A percentile compares a stretch with the other conserved stretches of the same genome.
Conservation (phyloP, 2,888 invertebrate species). For the Hypolimnas misippus region DNA sequence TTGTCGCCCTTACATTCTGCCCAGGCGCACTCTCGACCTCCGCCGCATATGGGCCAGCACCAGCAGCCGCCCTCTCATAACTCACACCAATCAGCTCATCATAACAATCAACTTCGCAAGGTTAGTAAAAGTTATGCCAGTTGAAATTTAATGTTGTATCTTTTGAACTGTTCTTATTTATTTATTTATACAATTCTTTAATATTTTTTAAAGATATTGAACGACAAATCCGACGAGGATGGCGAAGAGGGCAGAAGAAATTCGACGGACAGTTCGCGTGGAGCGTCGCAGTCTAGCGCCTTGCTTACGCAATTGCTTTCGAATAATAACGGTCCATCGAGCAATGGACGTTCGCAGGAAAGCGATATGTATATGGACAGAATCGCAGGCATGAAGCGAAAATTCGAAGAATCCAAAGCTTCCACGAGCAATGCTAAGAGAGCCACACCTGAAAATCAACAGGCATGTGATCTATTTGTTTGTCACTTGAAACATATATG, state of each 20-base stretch:
- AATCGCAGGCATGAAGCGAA: conserved; percentile 70
- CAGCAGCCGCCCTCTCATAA: conserved; percentile 45
- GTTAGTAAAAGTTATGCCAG: not conserved
- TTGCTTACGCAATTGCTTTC: conserved; percentile 79
- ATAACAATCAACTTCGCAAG: conserved; percentile 44
- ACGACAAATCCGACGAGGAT: conserved; percentile 92
- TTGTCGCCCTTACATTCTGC: conserved; percentile 50
- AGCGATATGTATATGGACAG: conserved; percentile 65
- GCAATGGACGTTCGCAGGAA: conserved; percentile 65
- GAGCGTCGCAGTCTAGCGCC: conserved; percentile 77
- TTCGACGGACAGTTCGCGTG: conserved; percentile 55
- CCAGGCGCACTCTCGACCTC: conserved; percentile 49
- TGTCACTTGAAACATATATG: not conserved
- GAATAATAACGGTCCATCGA: conserved; percentile 68
- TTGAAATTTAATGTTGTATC: not conserved
- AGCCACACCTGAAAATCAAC: conserved; percentile 77
- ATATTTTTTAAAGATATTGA: conserved; percentile 85
- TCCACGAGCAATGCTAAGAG: conserved; percentile 84
- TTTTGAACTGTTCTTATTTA: not conserved
- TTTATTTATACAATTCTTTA: conserved; percentile 13
- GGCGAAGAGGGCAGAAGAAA: conserved; percentile 85
- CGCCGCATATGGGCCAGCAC: conserved; percentile 44
- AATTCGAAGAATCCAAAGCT: conserved; percentile 84
- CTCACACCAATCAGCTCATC: conserved; percentile 49
- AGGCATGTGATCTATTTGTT: conserved; percentile 55